Percentiles rank a stretch among this genome's conserved stretches.
Evolutionary conservation across 2,888 invertebrate genomes (phyloP).

Genomic region (Polyploca ridens): DNA sequence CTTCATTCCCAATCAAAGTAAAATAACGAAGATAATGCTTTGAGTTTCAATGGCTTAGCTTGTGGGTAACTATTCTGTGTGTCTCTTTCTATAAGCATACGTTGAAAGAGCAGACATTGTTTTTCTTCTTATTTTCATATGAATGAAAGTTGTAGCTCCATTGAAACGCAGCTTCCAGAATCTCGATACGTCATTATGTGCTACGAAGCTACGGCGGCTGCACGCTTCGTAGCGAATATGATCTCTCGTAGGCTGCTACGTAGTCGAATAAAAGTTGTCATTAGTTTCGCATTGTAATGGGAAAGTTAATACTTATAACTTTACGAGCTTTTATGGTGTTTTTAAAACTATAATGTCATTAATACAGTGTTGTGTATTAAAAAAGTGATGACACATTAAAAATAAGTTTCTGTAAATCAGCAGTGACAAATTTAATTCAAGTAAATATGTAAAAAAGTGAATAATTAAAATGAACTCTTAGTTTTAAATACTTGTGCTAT

Average conservation of each 20-base stretch:
- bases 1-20: too few relatives aligned
- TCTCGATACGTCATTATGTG: slow-evolving; percentile 4
- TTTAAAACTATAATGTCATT: not conserved
- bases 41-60: too few relatives aligned
- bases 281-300: not conserved
- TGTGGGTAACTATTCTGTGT: too few relatives aligned
- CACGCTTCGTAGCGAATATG: slow-evolving; percentile 47
- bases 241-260: slow-evolving; percentile 14
- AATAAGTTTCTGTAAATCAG: too few relatives aligned
- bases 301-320: not conserved
- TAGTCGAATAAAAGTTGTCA: slow-evolving; percentile 12
- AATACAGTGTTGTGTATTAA: not conserved
- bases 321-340: too few relatives aligned
- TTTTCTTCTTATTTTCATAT: not conserved
- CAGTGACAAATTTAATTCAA: too few relatives aligned
- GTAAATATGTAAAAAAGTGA: too few relatives aligned
- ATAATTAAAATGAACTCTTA: too few relatives aligned
- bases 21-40: too few relatives aligned
- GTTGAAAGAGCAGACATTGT: not conserved
- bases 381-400: not conserved
- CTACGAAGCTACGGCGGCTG: slow-evolving; percentile 53
- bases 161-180: slow-evolving; percentile 4
- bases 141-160: not conserved
- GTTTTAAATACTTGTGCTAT: not conserved
- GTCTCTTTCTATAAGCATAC: too few relatives aligned